Conservation (phyloP, 2,797 vertebrate genomes). For the Ammospiza maritima region DNA sequence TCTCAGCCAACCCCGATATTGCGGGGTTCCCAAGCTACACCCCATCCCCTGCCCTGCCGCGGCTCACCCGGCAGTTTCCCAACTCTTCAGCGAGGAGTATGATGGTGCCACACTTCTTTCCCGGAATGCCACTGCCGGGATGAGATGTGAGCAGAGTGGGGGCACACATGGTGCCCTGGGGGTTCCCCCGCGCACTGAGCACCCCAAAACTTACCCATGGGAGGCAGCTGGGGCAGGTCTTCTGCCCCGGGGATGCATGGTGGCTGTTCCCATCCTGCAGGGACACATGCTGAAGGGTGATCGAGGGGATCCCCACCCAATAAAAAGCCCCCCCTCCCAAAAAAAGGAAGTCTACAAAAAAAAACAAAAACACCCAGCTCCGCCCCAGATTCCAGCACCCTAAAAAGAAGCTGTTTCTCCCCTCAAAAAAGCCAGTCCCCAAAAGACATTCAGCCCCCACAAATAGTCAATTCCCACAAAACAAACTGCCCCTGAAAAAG, state of each 20-base stretch:
- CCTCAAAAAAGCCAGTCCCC: not conserved
- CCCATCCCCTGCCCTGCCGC: rapidly evolving
- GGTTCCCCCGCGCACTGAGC: rapidly evolving
- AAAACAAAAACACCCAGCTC: not conserved
- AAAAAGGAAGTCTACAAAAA: not conserved
- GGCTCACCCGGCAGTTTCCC: constrained; percentile 93
- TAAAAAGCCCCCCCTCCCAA: not conserved
- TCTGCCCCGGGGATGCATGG: not conserved
- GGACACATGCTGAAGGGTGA: not conserved
- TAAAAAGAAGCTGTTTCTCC: not conserved
- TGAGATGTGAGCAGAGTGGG: not conserved
- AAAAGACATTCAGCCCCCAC: not conserved
- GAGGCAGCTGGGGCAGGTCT: not conserved
- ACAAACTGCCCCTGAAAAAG: not conserved
- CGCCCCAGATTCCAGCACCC: not conserved
- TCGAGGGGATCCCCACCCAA: not conserved
- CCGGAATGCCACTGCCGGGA: constrained; percentile 83
- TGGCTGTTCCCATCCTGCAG: constrained; percentile 52
- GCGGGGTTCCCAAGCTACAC: not conserved
- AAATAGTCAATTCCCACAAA: not conserved
- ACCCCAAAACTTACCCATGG: constrained; percentile 39
- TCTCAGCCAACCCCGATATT: not conserved
- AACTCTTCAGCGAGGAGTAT: constrained; percentile 92
- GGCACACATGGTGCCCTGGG: not conserved
- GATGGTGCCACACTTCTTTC: constrained; percentile 93